phyloP scores from a whole-genome alignment of 2,113 vertebrate genomes.

The Xiphorhynchus elegans region DNA sequence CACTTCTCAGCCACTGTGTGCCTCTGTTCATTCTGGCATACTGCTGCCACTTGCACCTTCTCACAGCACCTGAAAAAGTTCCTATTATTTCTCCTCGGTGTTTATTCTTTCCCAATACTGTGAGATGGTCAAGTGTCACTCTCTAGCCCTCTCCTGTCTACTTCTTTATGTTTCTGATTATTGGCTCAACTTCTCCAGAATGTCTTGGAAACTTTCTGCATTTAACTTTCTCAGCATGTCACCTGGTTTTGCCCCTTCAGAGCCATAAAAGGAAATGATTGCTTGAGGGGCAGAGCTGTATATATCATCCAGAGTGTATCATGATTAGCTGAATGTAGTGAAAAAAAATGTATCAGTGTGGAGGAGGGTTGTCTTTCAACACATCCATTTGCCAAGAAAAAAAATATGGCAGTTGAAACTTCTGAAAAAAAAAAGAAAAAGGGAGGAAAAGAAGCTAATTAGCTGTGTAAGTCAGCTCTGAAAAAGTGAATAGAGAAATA shows the following conservation, averaged over 20 bases:
- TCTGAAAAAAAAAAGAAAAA: neutral
- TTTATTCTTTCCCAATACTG: neutral
- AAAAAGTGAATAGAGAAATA: slow-evolving; percentile 25
- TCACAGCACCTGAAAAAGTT: neutral
- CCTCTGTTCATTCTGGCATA: neutral
- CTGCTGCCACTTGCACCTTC: neutral
- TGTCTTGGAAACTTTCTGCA: slow-evolving; percentile 6
- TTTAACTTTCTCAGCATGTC: slow-evolving; percentile 1
- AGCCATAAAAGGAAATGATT: slow-evolving; percentile 27
- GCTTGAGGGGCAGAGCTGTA: neutral
- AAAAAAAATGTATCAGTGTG: neutral
- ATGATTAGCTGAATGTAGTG: neutral
- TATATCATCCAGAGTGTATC: neutral
- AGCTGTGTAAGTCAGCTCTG: slow-evolving; percentile 8
- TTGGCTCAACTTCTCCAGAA: neutral
- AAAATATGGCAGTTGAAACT: neutral
- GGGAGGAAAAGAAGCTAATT: neutral
- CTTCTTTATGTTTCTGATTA: neutral
- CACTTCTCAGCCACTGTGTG: neutral
- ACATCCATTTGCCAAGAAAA: slow-evolving; percentile 19
- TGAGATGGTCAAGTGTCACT: neutral
- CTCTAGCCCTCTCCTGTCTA: neutral
- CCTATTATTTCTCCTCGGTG: neutral
- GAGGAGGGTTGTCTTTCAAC: slow-evolving; percentile 48
- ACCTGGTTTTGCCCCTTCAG: slow-evolving; percentile 25